A percentile compares a stretch with the other conserved stretches of the same genome.
Conservation (phyloP, 1,140 invertebrate species). For the Bombus haemorrhoidalis region DNA sequence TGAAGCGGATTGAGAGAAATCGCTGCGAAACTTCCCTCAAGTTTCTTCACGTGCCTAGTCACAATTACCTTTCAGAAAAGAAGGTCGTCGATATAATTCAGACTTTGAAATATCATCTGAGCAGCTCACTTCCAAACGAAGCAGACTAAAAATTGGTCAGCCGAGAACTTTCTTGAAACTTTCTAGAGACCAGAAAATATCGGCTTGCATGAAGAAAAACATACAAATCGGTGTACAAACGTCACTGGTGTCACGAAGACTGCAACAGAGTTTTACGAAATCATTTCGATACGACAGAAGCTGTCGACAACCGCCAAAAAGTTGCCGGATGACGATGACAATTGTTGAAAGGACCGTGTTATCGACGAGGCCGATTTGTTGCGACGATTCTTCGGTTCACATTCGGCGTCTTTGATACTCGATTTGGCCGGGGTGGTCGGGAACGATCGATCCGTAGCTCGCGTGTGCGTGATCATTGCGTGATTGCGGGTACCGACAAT, state of each 20-base stretch:
- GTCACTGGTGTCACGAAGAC: background rate
- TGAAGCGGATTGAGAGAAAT: background rate
- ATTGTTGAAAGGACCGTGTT: slow-evolving; percentile 15
- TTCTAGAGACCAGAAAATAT: background rate
- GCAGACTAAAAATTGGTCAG: background rate
- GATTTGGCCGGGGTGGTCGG: slow-evolving; percentile 48
- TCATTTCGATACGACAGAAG: background rate
- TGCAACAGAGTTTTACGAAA: background rate
- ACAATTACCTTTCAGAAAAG: no score
- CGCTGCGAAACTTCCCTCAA: background rate
- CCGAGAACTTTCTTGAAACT: no score
- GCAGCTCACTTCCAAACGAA: background rate
- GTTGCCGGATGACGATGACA: no score
- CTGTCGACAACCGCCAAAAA: background rate
- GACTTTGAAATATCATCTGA: background rate
- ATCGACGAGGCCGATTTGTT: slow-evolving; percentile 17
- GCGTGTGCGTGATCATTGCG: slow-evolving; percentile 67
- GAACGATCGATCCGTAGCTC: slow-evolving; percentile 58
- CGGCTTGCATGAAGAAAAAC: background rate
- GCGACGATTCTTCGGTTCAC: slow-evolving; percentile 64
- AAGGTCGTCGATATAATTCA: background rate
- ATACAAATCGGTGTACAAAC: no score
- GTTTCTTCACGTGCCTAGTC: no score
- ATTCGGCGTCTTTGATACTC: slow-evolving; percentile 71
- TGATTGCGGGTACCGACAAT: slow-evolving; percentile 77